Percentiles rank a stretch among this genome's conserved stretches.
These are phyloP conservation scores for Callopanchax toddi DNA, from an alignment of 2,113 vertebrate genomes.

Conservation along the genomic window DNA sequence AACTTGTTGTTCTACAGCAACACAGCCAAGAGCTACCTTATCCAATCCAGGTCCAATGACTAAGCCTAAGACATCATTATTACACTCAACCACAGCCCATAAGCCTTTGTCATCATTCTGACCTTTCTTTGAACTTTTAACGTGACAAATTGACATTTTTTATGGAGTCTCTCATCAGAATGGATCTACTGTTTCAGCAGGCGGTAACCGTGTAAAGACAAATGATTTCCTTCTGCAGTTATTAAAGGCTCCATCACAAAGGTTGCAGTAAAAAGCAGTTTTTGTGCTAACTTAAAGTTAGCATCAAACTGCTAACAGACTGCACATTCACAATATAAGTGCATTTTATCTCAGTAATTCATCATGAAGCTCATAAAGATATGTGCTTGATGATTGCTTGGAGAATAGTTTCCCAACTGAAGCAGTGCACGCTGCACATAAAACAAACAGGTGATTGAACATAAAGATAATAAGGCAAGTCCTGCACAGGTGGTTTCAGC, in stretches of 20 bases:
- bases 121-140: background rate
- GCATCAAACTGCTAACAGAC: no score
- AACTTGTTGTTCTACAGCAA: background rate
- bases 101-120: background rate
- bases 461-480: conserved; percentile 56
- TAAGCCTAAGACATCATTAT: background rate
- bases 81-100: background rate
- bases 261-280: no score
- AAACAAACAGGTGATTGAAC: conserved; percentile 50
- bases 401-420: conserved; percentile 57
- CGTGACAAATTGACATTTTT: background rate
- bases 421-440: conserved; percentile 29
- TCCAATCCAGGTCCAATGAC: background rate
- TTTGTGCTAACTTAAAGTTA: no score
- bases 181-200: no score
- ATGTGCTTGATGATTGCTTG: conserved; percentile 50
- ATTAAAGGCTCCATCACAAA: no score
- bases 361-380: conserved; percentile 37
- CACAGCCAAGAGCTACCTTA: background rate
- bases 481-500: conserved; percentile 51
- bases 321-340: no score
- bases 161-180: background rate
- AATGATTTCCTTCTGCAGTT: no score
- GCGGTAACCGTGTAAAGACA: no score
- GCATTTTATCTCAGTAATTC: no score